Conservation (phyloP, 53 echinoderm and acorn worm species). For the Holothuria scabra region DNA sequence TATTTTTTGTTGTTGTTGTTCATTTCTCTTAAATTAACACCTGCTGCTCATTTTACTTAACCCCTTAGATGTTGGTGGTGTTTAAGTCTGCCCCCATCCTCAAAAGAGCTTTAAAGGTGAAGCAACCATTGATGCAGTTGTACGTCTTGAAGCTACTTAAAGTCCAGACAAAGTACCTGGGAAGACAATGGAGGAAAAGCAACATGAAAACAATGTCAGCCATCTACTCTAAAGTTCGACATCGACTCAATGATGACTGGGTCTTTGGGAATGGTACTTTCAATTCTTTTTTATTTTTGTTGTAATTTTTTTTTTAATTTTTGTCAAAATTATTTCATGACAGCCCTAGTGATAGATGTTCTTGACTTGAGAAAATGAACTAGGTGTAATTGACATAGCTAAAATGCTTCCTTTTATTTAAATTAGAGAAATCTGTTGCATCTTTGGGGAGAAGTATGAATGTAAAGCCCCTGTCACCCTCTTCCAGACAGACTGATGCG, state of each 20-base stretch:
- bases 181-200: constrained; percentile 96
- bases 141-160: constrained; percentile 96
- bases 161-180: constrained; percentile 97
- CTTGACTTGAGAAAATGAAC: too few relatives aligned
- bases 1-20: neutral
- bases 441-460: too few relatives aligned
- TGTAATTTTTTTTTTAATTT: neutral
- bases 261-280: constrained; percentile 93
- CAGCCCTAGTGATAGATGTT: too few relatives aligned
- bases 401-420: too few relatives aligned
- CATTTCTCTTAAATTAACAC: neutral
- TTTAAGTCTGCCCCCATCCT: constrained; percentile 95
- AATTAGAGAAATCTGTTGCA: too few relatives aligned
- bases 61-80: constrained; percentile 84
- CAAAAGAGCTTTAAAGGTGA: constrained; percentile 90
- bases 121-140: constrained; percentile 96
- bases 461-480: too few relatives aligned
- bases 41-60: neutral
- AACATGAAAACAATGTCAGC: constrained; percentile 99
- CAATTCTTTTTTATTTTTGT: neutral
- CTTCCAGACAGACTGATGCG: too few relatives aligned
- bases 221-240: constrained; percentile 95
- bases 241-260: constrained; percentile 97
- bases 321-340: too few relatives aligned
- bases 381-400: too few relatives aligned